phyloP scores from a whole-genome alignment of 2,113 vertebrate species.

The Aldabrachelys gigantea region DNA sequence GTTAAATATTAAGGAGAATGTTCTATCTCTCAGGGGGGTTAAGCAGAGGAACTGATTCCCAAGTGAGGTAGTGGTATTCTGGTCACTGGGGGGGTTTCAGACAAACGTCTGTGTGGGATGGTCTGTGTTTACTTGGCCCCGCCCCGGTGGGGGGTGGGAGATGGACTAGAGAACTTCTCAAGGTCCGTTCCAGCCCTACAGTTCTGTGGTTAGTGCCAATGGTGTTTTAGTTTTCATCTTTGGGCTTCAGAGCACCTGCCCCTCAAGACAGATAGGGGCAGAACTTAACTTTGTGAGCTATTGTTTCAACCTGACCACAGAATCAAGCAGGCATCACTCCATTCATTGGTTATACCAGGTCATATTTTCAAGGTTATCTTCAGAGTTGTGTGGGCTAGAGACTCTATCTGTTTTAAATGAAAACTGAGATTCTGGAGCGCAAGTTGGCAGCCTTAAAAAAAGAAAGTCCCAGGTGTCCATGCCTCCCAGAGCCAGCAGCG shows the following conservation, averaged over 20 bases:
- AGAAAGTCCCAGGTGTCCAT: background rate
- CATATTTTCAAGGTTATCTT: background rate
- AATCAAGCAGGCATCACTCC: no score
- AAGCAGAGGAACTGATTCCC: no score
- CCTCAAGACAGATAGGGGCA: background rate
- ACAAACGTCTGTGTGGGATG: no score
- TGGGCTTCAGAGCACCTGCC: background rate
- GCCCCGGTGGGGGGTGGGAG: no score
- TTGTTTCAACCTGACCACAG: background rate
- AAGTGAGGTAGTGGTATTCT: no score
- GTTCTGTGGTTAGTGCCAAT: background rate
- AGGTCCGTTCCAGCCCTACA: no score
- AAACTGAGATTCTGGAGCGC: background rate
- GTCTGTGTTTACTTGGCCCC: no score
- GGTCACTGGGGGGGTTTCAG: no score
- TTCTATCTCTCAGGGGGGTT: no score
- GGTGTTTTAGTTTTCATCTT: background rate
- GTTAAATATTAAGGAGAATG: no score
- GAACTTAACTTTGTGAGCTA: background rate
- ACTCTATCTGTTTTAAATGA: background rate
- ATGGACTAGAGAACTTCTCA: no score
- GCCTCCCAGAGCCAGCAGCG: background rate
- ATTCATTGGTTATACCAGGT: no score
- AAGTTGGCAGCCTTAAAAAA: rapidly evolving
- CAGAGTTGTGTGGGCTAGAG: background rate